Base-by-base conservation (phyloP, 1,140 invertebrate genomes). In the Cydia fagiglandana region DNA sequence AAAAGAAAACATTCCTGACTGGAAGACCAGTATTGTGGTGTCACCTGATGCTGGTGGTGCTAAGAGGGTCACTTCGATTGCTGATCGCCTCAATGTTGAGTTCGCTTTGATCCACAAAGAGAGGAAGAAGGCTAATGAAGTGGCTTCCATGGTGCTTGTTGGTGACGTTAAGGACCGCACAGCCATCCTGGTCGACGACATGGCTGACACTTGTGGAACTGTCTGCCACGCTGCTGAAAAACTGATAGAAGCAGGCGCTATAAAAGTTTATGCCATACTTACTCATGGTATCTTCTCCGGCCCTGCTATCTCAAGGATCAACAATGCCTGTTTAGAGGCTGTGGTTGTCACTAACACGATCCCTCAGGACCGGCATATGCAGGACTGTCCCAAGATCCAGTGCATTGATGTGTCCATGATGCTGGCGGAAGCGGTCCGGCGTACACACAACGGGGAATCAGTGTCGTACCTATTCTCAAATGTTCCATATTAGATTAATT, bases 241-340 rank as follows among this genome's bases (percentile, higher is more conserved):
- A 90, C 93, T 99, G 34, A 94, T 98, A 81, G 98, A 99, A 93
- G 99, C 99, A 66, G 99, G 99, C 10, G 98, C 99, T 0, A 97
- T 95, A 2, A 99, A 99, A 94, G 91, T 93, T 0, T 99, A 99
- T 93, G 98, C 99, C n/a, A 99, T 99, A 86, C 94, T 99, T 70
- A 99, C 99, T n/a, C 99, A 99, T 93, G 99, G 99, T 73, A 99
- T 99, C 78, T 99, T 99, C 91, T 99, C 98, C 80, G 99, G 99
- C 4, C 98, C 98, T 2, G 99, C 99, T 50, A 98, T 99, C 81
- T 96, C 97, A 38, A 95, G 98, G 83, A 99, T 99, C 84, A 99
- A 99, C 88, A 97, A 97, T 85, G 98, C 98, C 13, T 97, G 97
- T 84, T 99, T 99, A 93, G 98, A 99, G 93, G 98, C 98, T 79